Base-by-base conservation (phyloP, 2,797 vertebrate species). In the Hylomyscus alleni region DNA sequence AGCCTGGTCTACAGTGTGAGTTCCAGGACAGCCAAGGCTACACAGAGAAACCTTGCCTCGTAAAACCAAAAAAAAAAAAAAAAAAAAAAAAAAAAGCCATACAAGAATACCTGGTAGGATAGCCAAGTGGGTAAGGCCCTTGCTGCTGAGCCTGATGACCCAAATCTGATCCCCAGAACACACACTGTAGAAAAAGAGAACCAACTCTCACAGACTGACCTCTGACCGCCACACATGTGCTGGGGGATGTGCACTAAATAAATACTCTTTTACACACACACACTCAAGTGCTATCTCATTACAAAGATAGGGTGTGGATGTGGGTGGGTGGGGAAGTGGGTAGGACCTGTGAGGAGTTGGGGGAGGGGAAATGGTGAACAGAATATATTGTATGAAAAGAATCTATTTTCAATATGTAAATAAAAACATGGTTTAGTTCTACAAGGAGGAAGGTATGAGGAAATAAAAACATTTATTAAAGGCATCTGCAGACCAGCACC, bases 381-480 rank as follows among this genome's bases (percentile, higher is more conserved):
- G 62, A 24, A 69, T 24, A 69, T n/a, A 69, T n/a, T n/a, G 31
- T 67, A 14, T 24, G 83, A 50, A 15, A 67, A 65, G 44, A 31
- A 17, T 44, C 26, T 22, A 65, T 50, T 50, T 85, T 65, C 26
- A 34, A 12, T 50, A 93, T 44, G 86, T 65, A 65, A 76, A 20
- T 80, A 69, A 91, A 91, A 96, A 78, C 56, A 75, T 69, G 14
- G 60, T 50, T 88, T 82, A 73, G 67, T 37, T 90, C 37, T 54
- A 69, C 75, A 89, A 65, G 77, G 87, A 92, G 65, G 84, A 96
- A 96, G 94, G 83, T 50, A 89, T 52, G 58, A 89, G 62, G 90
- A 91, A 97, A 89, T 73, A 90, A 92, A 94, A 73, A 89, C 54
- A 88, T n/a, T 87, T 29, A 90, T 78, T 81, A 72, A 83, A 96